Conservation (phyloP, 2,888 invertebrate genomes). For the Mesorhabditis sp. region DNA sequence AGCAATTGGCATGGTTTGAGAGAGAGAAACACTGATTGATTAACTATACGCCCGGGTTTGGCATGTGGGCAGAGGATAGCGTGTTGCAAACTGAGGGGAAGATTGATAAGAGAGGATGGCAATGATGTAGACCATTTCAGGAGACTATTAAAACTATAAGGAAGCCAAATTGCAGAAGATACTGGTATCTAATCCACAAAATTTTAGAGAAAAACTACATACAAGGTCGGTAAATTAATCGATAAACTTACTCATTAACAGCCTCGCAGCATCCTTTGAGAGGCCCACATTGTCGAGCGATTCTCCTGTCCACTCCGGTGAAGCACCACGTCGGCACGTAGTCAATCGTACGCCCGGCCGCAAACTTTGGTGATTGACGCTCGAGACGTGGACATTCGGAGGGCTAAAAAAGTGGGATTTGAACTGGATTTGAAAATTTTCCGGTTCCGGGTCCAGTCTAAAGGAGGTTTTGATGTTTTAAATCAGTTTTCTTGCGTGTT, state of each 20-base stretch:
- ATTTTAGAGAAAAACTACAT: conserved; percentile 7
- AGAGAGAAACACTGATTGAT: no score
- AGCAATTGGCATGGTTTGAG: no score
- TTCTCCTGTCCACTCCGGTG: conserved; percentile 34
- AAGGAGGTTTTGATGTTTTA: no score
- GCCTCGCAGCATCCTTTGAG: conserved; percentile 37
- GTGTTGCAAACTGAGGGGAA: no score
- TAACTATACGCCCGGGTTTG: no score
- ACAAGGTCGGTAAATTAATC: background rate
- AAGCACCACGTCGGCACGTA: conserved; percentile 45
- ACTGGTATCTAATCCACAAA: background rate
- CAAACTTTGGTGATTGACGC: conserved; percentile 23
- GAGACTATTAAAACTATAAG: no score
- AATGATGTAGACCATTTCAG: no score
- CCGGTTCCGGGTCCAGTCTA: no score
- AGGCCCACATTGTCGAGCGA: conserved; percentile 35
- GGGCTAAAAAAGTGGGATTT: background rate
- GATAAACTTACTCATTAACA: conserved; percentile 20
- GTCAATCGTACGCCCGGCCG: conserved; percentile 31
- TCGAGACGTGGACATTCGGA: background rate
- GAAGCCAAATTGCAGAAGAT: no score
- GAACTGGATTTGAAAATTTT: background rate
- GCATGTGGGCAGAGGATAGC: no score
- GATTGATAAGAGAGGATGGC: no score
- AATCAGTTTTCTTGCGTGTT: no score